Evolutionary conservation across 2,797 vertebrate genomes (phyloP).

Genomic region (Poeciliopsis infans): DNA sequence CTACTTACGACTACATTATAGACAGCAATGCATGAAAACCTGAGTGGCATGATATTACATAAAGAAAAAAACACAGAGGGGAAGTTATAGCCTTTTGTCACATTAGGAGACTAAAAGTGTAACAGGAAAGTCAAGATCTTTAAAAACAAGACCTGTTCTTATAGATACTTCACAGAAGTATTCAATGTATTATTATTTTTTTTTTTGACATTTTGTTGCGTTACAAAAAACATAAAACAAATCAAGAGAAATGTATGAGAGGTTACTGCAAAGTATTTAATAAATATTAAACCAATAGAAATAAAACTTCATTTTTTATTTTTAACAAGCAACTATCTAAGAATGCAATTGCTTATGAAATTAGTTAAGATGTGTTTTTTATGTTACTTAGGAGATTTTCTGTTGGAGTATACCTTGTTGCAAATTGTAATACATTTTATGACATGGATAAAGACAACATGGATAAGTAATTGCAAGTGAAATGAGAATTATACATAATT

Average conservation of each 20-base stretch:
- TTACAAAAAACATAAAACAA: neutral
- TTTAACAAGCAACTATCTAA: neutral
- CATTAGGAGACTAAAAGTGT: neutral
- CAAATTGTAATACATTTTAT: neutral
- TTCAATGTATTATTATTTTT: rapidly evolving
- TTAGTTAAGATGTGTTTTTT: neutral
- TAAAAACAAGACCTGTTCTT: neutral
- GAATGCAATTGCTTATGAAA: neutral
- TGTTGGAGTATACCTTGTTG: neutral
- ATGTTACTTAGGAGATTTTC: neutral
- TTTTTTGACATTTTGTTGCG: neutral
- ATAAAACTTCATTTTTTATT: neutral
- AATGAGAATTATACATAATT: neutral
- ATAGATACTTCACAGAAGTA: neutral
- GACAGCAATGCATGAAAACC: neutral
- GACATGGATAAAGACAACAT: neutral
- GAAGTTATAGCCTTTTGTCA: neutral
- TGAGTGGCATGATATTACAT: neutral
- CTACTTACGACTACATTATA: neutral
- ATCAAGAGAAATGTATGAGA: neutral
- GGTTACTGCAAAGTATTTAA: neutral
- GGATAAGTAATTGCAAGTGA: neutral
- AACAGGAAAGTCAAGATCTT: neutral
- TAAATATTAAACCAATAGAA: neutral
- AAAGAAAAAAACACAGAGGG: neutral